Percentiles rank a stretch among this genome's conserved stretches.
Evolutionary conservation across 2,113 vertebrate species (phyloP).

Genomic region (Microcebus jonahi): DNA sequence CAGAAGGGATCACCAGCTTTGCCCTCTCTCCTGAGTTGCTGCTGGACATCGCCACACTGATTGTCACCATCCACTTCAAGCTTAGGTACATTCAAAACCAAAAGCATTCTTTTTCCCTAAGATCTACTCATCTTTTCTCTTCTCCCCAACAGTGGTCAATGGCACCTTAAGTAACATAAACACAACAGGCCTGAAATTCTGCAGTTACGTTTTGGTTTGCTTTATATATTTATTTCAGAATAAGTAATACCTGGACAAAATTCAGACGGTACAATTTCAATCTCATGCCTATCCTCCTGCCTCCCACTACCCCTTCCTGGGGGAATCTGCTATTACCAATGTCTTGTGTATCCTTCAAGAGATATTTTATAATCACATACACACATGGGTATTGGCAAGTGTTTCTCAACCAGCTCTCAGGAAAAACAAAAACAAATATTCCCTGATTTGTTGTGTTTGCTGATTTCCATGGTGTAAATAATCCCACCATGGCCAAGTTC

Average conservation of each 20-base stretch:
- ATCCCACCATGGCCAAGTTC: neutral
- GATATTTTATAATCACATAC: neutral
- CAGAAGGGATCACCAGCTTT: neutral
- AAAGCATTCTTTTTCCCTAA: neutral
- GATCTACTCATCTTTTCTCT: neutral
- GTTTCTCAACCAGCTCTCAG: neutral
- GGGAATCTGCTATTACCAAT: neutral
- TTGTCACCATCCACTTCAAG: neutral
- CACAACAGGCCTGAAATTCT: neutral
- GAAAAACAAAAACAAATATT: neutral
- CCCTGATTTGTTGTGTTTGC: neutral
- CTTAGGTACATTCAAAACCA: neutral
- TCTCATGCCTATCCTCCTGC: neutral
- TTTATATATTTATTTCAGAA: neutral
- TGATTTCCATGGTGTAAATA: neutral
- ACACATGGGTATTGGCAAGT: neutral
- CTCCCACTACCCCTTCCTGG: neutral
- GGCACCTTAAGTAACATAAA: neutral
- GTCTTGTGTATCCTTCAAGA: neutral
- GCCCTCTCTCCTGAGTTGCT: neutral
- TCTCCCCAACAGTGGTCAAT: neutral
- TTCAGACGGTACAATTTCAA: neutral
- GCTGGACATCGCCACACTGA: neutral
- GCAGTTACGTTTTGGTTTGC: neutral
- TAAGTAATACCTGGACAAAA: constrained; percentile 34